Evolutionary conservation across 2,888 invertebrate genomes (phyloP).

Genomic region (Micropterix aruncella): DNA sequence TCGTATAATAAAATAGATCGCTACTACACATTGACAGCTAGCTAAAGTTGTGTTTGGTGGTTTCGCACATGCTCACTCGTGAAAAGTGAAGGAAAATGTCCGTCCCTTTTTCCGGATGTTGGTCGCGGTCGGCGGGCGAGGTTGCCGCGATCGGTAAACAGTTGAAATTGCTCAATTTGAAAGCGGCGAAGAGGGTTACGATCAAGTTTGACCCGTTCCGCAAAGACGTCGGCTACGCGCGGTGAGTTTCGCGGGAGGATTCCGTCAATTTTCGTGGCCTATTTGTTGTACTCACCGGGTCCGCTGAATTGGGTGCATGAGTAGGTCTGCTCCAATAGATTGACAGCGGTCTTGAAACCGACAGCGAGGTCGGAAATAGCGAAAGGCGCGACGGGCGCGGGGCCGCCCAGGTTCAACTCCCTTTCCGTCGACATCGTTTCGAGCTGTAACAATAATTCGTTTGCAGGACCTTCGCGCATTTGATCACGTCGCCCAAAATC

Average conservation of each 20-base stretch:
- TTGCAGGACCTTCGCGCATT: constrained; percentile 54
- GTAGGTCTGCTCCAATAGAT: constrained; percentile 39
- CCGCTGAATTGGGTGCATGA: constrained; percentile 32
- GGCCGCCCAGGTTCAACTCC: constrained; percentile 32
- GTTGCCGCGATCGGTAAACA: constrained; percentile 62
- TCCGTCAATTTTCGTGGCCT: constrained; percentile 2
- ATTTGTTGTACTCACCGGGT: not conserved
- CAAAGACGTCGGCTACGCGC: constrained; percentile 47
- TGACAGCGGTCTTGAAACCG: constrained; percentile 34
- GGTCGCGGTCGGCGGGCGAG: constrained; percentile 53
- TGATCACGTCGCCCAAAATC: constrained; percentile 52
- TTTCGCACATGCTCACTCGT: no score
- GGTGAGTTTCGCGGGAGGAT: constrained; percentile 26
- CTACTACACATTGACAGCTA: no score
- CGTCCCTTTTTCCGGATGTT: constrained; percentile 57
- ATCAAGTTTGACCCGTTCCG: constrained; percentile 79
- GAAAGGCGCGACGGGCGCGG: constrained; percentile 32
- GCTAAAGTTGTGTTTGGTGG: no score
- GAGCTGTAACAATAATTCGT: constrained; percentile 8
- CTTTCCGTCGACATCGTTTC: constrained; percentile 42
- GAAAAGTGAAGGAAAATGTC: constrained; percentile 59
- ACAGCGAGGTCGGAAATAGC: constrained; percentile 32
- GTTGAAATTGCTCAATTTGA: constrained; percentile 54
- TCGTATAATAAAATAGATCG: no score
- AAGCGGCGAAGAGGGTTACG: constrained; percentile 62